phyloP scores from a whole-genome alignment of 2,113 vertebrate genomes.

The Zapornia atra region DNA sequence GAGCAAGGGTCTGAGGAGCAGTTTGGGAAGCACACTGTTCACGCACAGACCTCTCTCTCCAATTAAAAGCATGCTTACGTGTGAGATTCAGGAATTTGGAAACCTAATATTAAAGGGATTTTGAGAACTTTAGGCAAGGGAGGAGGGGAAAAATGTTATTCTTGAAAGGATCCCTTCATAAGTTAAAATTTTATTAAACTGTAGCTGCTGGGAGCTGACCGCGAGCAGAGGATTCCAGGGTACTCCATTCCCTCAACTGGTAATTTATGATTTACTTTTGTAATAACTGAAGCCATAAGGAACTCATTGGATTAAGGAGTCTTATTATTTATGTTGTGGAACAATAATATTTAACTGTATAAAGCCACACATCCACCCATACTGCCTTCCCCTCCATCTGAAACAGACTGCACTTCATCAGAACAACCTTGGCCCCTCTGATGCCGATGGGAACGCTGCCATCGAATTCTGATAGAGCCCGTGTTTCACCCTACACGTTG shows the following conservation, averaged over 20 bases:
- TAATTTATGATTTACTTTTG: neutral
- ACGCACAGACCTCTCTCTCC: neutral
- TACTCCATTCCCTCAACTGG: neutral
- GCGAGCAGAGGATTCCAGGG: neutral
- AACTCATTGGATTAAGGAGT: constrained; percentile 21
- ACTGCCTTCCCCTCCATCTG: neutral
- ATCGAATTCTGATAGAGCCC: neutral
- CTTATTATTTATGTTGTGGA: constrained; percentile 5
- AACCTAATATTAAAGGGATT: neutral
- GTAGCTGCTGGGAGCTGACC: constrained; percentile 33
- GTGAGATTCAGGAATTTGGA: constrained; percentile 8
- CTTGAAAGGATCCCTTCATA: neutral
- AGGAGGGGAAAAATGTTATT: neutral
- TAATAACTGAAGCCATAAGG: constrained; percentile 10
- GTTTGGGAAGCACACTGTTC: neutral
- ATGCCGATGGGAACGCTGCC: neutral
- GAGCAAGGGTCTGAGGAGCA: neutral
- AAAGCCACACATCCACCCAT: neutral
- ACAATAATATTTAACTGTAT: neutral
- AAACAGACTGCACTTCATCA: neutral
- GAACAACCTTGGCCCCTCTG: neutral
- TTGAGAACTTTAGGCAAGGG: neutral
- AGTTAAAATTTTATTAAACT: constrained; percentile 41
- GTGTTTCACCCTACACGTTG: fast-evolving
- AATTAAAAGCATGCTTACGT: neutral